These are phyloP conservation scores for Tenrec ecaudatus DNA, from an alignment of 2,113 vertebrate species.

Conservation along the genomic window DNA sequence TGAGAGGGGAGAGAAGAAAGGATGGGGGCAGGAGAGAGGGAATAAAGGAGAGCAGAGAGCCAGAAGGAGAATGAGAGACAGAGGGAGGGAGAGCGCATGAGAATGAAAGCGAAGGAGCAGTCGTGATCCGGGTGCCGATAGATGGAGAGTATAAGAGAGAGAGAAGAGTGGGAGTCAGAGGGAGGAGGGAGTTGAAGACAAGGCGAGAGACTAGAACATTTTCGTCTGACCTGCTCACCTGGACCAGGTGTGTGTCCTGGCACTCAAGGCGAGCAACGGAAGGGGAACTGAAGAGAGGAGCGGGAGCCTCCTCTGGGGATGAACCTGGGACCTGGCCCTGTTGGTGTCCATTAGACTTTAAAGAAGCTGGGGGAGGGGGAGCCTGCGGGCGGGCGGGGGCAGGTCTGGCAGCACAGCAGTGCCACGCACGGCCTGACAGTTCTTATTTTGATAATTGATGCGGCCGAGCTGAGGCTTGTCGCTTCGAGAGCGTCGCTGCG, in stretches of 20 bases:
- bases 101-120: too few relatives aligned
- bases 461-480: constrained; percentile 43
- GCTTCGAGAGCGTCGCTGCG: not conserved
- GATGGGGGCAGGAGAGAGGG: too few relatives aligned
- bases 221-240: not conserved
- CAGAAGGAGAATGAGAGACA: not conserved
- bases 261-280: fast-evolving
- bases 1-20: fast-evolving
- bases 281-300: not conserved
- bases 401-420: fast-evolving
- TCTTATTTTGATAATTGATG: constrained; percentile 64
- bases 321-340: not conserved
- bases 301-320: not conserved
- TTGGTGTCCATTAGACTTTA: not conserved
- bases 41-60: not conserved
- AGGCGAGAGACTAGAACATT: not conserved
- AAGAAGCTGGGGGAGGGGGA: not conserved
- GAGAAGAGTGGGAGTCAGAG: too few relatives aligned
- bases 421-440: fast-evolving
- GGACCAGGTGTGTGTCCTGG: not conserved
- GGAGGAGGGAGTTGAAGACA: not conserved
- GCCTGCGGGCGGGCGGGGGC: fast-evolving
- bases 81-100: not conserved
- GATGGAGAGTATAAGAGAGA: not conserved
- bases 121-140: too few relatives aligned